Evolutionary conservation across 2,888 invertebrate genomes (phyloP).

Genomic region (Penaeus monodon): DNA sequence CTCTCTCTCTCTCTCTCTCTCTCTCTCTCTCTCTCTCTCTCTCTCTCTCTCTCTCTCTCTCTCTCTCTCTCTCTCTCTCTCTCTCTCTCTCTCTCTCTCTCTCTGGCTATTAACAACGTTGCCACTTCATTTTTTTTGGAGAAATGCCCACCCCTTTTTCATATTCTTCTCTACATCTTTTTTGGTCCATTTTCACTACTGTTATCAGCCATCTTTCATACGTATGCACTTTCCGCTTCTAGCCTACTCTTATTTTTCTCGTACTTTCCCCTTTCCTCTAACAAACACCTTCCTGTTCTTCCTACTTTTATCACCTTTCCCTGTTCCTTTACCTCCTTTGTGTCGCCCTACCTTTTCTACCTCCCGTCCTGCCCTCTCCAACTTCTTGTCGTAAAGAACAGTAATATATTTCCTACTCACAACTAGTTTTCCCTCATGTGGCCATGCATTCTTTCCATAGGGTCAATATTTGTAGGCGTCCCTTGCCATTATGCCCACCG

Average conservation of each 20-base stretch:
- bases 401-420: too few species aligned
- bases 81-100: background rate
- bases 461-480: slow-evolving; percentile 22
- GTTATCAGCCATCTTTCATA: background rate
- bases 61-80: background rate
- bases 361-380: too few species aligned
- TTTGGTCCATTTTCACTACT: background rate
- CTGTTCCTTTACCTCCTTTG: too few species aligned
- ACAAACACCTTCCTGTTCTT: background rate
- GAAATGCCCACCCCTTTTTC: background rate
- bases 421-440: too few species aligned
- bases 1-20: background rate
- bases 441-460: slow-evolving; percentile 11
- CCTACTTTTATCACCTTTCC: background rate
- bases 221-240: background rate
- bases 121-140: too few species aligned
- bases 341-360: too few species aligned
- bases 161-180: background rate
- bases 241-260: too few species aligned
- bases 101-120: background rate
- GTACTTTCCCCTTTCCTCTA: too few species aligned
- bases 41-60: background rate
- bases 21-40: background rate
- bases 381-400: too few species aligned
- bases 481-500: slow-evolving; percentile 1